These are phyloP conservation scores for Aurelia sp. DNA, from an alignment of 30 jellyfish, hydroid and myxozoan genomes.

Conservation along the genomic window DNA sequence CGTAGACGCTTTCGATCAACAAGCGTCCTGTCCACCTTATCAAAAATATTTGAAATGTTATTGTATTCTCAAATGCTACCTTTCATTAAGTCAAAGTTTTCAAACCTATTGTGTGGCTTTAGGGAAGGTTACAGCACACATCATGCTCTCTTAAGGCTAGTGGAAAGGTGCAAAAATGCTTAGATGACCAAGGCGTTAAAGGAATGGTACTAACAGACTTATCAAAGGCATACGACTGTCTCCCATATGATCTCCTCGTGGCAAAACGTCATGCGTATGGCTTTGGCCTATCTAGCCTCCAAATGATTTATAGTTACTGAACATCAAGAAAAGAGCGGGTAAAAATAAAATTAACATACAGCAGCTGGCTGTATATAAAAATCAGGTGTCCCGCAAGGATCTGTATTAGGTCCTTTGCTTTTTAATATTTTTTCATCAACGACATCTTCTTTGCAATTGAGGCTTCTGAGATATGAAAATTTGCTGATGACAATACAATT, in stretches of 20 bases:
- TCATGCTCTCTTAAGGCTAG: not conserved
- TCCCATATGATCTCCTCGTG: constrained; percentile 10
- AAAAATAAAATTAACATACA: constrained; percentile 6
- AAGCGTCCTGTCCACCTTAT: too few species aligned
- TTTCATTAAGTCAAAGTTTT: too few species aligned
- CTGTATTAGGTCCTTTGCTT: too few species aligned
- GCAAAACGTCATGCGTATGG: constrained; percentile 25
- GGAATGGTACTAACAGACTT: not conserved
- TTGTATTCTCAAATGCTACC: too few species aligned
- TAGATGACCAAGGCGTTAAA: not conserved
- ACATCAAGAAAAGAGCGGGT: constrained; percentile 18
- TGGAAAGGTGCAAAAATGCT: not conserved
- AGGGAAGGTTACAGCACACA: not conserved
- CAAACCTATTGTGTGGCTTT: too few species aligned
- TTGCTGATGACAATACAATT: constrained; percentile 16
- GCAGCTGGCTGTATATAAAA: constrained; percentile 22
- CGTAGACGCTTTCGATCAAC: too few species aligned
- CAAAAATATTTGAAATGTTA: too few species aligned
- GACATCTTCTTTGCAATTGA: not conserved
- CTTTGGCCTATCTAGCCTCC: constrained; percentile 4
- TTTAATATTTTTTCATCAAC: not conserved
- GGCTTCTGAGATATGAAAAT: constrained; percentile 11
- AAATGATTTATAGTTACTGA: not conserved
- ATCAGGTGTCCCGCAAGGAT: constrained; percentile 29
- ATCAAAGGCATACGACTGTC: constrained; percentile 6